A percentile compares a stretch with the other conserved stretches of the same genome.
These are phyloP conservation scores for Pachycephus smyrnensis DNA, from an alignment of 2,888 invertebrate species.

Conservation along the genomic window DNA sequence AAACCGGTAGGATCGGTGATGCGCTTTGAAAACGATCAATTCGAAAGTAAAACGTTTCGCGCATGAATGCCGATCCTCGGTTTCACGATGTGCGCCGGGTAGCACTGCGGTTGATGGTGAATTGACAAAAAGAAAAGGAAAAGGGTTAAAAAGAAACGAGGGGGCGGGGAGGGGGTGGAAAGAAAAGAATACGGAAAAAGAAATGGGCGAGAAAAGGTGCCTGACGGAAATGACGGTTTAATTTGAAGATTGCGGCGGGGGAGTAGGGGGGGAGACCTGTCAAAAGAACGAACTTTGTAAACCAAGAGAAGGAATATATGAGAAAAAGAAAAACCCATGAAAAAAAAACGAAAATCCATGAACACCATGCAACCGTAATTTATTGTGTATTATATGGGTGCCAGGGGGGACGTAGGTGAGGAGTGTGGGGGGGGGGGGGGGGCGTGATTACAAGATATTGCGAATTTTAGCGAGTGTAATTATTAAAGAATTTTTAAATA, in stretches of 20 bases:
- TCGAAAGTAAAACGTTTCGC: neutral
- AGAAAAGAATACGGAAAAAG: neutral
- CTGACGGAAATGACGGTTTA: neutral
- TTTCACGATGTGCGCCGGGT: neutral
- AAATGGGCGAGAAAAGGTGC: neutral
- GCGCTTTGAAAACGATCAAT: neutral
- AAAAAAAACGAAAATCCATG: neutral
- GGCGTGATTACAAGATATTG: neutral
- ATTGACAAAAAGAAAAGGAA: neutral
- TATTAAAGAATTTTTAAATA: slow-evolving; percentile 8
- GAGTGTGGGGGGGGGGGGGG: neutral
- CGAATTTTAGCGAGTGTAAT: neutral
- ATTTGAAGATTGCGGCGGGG: neutral
- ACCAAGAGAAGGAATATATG: slow-evolving; percentile 10
- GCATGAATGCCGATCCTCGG: neutral
- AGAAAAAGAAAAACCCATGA: slow-evolving; percentile 16
- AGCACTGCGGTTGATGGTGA: neutral
- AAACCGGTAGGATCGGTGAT: neutral
- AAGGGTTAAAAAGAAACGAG: neutral
- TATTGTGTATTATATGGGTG: neutral
- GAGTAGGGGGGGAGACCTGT: neutral
- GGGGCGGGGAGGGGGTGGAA: neutral
- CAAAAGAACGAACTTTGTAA: neutral
- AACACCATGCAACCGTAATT: slow-evolving; percentile 7
- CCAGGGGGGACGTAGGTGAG: neutral